phyloP scores from a whole-genome alignment of 2,888 invertebrate genomes.

The Ecdyonurus torrentis region DNA sequence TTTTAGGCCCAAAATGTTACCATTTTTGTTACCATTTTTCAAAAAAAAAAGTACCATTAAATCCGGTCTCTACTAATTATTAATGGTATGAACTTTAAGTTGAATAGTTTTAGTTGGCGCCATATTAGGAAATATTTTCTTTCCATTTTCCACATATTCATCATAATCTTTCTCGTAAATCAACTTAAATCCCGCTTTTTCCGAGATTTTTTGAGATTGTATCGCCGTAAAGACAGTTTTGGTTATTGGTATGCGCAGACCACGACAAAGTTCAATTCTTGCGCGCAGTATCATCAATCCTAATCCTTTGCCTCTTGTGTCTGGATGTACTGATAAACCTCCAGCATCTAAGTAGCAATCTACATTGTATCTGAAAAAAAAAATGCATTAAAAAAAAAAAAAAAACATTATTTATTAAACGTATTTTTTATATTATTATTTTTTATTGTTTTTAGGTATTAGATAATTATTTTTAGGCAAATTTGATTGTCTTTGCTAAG shows the following conservation, averaged over 20 bases:
- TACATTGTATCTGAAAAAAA: slow-evolving; percentile 23
- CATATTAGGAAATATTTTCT: neutral
- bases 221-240: slow-evolving; percentile 36
- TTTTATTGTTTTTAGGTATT: no score
- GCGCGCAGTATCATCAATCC: slow-evolving; percentile 29
- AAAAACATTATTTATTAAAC: no score
- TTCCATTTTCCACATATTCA: neutral
- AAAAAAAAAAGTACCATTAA: no score
- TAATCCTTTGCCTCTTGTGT: slow-evolving; percentile 29
- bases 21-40: no score
- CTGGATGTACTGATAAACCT: slow-evolving; percentile 31
- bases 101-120: neutral
- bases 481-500: no score
- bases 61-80: no score
- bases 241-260: slow-evolving; percentile 30
- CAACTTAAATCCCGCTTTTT: slow-evolving; percentile 31
- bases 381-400: no score
- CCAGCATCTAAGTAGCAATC: slow-evolving; percentile 30
- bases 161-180: slow-evolving; percentile 18
- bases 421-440: no score
- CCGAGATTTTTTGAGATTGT: slow-evolving; percentile 33
- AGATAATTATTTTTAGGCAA: no score
- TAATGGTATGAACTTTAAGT: no score
- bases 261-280: slow-evolving; percentile 33
- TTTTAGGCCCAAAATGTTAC: no score